A percentile compares a stretch with the other conserved stretches of the same genome.
Conservation (phyloP, 2,888 invertebrate genomes). For the Coelinius sp. region DNA sequence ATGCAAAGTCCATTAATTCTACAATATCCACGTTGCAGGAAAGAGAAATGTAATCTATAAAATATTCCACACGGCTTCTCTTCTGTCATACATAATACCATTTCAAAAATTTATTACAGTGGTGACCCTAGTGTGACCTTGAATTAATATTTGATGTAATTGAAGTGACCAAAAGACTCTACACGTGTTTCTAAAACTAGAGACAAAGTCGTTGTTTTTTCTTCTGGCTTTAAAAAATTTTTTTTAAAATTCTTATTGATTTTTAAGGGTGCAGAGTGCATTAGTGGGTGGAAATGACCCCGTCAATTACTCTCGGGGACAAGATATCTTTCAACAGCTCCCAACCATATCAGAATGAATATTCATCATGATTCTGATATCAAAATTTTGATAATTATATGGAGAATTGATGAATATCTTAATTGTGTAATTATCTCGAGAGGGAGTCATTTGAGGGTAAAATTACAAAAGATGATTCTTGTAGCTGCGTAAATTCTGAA, state of each 20-base stretch:
- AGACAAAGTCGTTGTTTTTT: not conserved
- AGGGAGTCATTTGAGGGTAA: too few relatives aligned
- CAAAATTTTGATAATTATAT: too few relatives aligned
- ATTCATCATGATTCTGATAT: too few relatives aligned
- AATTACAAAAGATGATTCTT: too few relatives aligned
- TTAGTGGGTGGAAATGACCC: not conserved
- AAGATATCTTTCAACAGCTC: not conserved
- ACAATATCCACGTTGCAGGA: not conserved
- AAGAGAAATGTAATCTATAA: constrained; percentile 7
- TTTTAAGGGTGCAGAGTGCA: not conserved
- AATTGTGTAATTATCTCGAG: too few relatives aligned
- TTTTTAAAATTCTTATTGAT: not conserved
- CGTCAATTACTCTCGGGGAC: not conserved
- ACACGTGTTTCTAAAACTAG: not conserved
- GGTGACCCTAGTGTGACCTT: not conserved
- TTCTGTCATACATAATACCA: not conserved
- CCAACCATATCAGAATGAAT: too few relatives aligned
- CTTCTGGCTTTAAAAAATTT: not conserved
- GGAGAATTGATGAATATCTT: too few relatives aligned
- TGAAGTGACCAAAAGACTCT: not conserved
- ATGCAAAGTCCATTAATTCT: constrained; percentile 2
- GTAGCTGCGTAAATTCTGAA: too few relatives aligned
- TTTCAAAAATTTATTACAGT: not conserved
- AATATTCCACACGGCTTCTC: not conserved
- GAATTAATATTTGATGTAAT: constrained; percentile 16